Evolutionary conservation across 1,140 invertebrate species (phyloP).

Genomic region (Ceratosolen solmsi): DNA sequence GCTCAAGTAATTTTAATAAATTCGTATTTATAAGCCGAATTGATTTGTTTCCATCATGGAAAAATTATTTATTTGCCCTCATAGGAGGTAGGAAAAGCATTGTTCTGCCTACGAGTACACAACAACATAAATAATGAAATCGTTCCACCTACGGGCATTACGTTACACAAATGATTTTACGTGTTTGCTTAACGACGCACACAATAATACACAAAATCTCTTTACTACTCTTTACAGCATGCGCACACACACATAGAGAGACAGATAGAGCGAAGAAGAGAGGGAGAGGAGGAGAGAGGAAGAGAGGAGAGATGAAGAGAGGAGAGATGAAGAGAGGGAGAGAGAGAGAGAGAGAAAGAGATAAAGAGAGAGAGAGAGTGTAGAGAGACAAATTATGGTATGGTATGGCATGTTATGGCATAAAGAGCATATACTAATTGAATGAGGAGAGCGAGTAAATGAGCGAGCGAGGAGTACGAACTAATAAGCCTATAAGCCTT

Average conservation of each 20-base stretch:
- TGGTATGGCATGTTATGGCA: no score
- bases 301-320: background rate
- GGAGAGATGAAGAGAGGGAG: background rate
- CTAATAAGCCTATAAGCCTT: no score
- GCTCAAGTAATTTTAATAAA: background rate
- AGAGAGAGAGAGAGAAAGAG: background rate
- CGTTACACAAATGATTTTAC: no score
- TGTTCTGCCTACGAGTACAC: background rate
- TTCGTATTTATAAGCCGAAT: background rate
- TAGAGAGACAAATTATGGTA: background rate
- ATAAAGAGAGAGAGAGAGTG: background rate
- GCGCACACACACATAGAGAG: no score
- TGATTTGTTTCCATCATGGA: background rate
- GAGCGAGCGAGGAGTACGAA: no score
- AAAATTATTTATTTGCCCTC: background rate
- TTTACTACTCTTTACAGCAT: no score
- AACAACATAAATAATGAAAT: background rate
- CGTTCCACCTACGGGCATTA: no score
- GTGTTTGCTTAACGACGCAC: no score
- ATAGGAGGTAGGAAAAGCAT: background rate
- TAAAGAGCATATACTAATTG: no score
- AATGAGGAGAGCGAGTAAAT: background rate
- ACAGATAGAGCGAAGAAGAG: background rate
- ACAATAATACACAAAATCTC: no score
- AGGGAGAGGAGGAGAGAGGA: background rate